Evolutionary conservation across 2,797 vertebrate genomes (phyloP).

Genomic region (Lepus townsendii): DNA sequence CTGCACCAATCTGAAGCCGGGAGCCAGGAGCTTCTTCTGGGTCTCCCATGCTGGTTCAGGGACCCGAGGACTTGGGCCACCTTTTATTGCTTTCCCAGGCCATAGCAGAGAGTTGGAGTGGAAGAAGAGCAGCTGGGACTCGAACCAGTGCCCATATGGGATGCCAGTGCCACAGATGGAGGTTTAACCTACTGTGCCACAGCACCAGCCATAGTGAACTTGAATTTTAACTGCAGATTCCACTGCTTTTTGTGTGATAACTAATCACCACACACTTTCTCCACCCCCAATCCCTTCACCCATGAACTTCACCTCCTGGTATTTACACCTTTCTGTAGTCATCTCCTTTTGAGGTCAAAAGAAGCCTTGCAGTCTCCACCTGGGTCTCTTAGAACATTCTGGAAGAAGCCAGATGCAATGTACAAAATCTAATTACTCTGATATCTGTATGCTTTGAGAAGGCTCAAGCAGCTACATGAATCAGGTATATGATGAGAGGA

Average conservation of each 20-base stretch:
- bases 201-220: not conserved
- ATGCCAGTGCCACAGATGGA: too few relatives aligned
- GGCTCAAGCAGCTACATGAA: not conserved
- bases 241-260: slow-evolving; percentile 24
- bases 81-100: too few relatives aligned
- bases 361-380: slow-evolving; percentile 18
- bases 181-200: too few relatives aligned
- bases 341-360: slow-evolving; percentile 19
- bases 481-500: not conserved
- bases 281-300: too few relatives aligned
- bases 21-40: too few relatives aligned
- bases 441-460: slow-evolving; percentile 31
- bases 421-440: not conserved
- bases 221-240: slow-evolving; percentile 51
- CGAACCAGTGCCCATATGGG: too few relatives aligned
- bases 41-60: too few relatives aligned
- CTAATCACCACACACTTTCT: not conserved
- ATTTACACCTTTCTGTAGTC: not conserved
- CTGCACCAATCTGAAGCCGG: too few relatives aligned
- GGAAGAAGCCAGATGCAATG: not conserved
- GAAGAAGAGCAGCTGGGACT: too few relatives aligned
- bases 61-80: too few relatives aligned
- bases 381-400: slow-evolving; percentile 6
- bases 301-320: not conserved
- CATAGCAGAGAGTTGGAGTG: too few relatives aligned